phyloP scores from a whole-genome alignment of 92 coral and sea anemone genomes.

The Heliopora coerulea region DNA sequence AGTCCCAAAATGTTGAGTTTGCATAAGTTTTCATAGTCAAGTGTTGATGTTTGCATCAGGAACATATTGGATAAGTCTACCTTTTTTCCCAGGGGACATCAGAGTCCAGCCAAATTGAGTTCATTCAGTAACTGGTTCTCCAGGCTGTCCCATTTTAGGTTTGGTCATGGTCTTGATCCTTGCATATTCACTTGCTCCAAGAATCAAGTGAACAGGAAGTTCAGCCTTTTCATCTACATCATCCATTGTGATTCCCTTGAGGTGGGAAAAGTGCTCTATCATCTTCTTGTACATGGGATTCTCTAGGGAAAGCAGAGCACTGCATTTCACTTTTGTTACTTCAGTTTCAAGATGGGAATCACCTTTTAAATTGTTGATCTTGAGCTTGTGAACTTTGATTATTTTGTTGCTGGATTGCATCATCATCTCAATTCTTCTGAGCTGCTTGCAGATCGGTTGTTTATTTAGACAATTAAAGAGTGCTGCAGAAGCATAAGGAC shows the following conservation, averaged over 20 bases:
- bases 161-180: neutral
- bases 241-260: neutral
- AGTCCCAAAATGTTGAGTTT: slow-evolving; percentile 14
- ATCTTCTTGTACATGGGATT: slow-evolving; percentile 46
- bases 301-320: slow-evolving; percentile 13
- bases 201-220: slow-evolving; percentile 7
- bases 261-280: slow-evolving; percentile 33
- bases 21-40: slow-evolving; percentile 18
- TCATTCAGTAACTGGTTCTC: too few relatives aligned
- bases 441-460: slow-evolving; percentile 44
- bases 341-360: slow-evolving; percentile 3
- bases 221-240: neutral
- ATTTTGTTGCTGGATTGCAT: neutral
- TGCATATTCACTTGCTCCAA: slow-evolving; percentile 11
- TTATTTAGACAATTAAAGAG: too few relatives aligned
- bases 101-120: slow-evolving; percentile 27
- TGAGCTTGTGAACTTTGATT: neutral
- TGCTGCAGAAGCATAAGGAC: too few relatives aligned
- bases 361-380: neutral
- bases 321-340: neutral
- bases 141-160: too few relatives aligned
- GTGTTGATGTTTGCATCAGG: slow-evolving; percentile 10
- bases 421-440: slow-evolving; percentile 60
- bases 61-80: slow-evolving; percentile 10
- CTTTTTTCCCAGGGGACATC: slow-evolving; percentile 30